Evolutionary conservation across 2,113 vertebrate species (phyloP).

Genomic region (Saguinus midas): DNA sequence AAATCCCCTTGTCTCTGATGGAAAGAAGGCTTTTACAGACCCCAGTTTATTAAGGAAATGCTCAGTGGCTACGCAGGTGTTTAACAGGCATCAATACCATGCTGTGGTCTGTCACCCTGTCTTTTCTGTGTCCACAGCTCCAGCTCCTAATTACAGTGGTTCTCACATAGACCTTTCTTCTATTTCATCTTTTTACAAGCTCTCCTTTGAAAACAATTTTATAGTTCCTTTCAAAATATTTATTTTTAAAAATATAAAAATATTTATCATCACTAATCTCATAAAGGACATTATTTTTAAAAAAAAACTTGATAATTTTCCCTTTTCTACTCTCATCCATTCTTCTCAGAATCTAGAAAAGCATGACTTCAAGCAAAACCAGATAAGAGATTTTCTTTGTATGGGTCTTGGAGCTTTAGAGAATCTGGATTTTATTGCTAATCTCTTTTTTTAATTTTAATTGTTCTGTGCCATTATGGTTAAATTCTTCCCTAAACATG

Average conservation of each 20-base stretch:
- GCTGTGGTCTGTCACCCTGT: neutral
- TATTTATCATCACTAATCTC: neutral
- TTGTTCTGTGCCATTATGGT: neutral
- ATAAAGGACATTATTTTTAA: neutral
- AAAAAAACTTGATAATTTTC: no score
- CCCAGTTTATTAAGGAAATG: neutral
- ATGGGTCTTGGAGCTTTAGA: neutral
- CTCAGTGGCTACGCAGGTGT: neutral
- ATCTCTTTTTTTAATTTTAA: neutral
- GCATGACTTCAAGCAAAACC: neutral
- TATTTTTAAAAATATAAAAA: neutral
- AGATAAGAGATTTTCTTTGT: neutral
- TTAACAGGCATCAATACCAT: neutral
- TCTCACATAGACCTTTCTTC: neutral
- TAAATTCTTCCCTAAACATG: neutral
- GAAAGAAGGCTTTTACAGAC: neutral
- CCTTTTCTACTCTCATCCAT: accelerated
- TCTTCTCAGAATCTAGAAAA: neutral
- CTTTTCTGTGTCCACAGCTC: accelerated
- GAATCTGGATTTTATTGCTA: neutral
- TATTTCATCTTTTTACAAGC: neutral
- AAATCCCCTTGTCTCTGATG: neutral
- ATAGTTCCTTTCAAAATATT: neutral
- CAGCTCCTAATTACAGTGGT: accelerated
- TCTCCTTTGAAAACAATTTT: neutral